These are phyloP conservation scores for Mactromeris polynyma DNA, from an alignment of 2,888 invertebrate species.

Conservation along the genomic window DNA sequence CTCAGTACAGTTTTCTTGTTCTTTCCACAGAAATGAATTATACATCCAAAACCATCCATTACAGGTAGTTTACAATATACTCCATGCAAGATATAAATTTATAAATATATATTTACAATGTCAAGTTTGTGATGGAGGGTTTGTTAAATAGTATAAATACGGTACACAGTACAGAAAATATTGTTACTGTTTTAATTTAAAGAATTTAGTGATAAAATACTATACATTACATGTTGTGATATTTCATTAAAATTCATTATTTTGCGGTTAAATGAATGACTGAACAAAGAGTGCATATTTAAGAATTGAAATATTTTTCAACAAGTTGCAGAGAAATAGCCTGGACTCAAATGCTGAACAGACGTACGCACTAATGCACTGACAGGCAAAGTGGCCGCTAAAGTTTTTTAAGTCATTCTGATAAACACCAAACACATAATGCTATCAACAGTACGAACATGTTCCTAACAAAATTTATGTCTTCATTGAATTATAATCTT, in stretches of 20 bases:
- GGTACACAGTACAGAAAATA: background rate
- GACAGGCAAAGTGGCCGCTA: too few relatives aligned
- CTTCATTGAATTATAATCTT: too few relatives aligned
- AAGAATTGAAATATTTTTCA: too few relatives aligned
- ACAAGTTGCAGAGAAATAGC: too few relatives aligned
- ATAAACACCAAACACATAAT: too few relatives aligned
- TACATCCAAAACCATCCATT: background rate
- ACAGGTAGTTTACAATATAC: background rate
- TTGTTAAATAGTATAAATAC: background rate
- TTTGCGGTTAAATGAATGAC: too few relatives aligned
- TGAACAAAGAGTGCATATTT: too few relatives aligned
- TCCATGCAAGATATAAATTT: background rate
- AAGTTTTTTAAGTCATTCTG: too few relatives aligned
- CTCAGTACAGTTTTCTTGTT: background rate
- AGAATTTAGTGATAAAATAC: background rate
- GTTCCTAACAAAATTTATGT: too few relatives aligned
- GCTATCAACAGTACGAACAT: too few relatives aligned
- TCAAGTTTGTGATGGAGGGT: background rate
- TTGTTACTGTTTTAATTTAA: background rate
- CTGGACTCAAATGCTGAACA: too few relatives aligned
- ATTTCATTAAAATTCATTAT: background rate
- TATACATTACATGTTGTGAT: background rate
- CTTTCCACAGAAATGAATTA: conserved; percentile 4
- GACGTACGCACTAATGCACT: too few relatives aligned
- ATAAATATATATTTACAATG: background rate